Percentiles rank a stretch among this genome's conserved stretches.
Conservation (phyloP, 2,888 invertebrate genomes). For the Chaetogeoica ovagalla region DNA sequence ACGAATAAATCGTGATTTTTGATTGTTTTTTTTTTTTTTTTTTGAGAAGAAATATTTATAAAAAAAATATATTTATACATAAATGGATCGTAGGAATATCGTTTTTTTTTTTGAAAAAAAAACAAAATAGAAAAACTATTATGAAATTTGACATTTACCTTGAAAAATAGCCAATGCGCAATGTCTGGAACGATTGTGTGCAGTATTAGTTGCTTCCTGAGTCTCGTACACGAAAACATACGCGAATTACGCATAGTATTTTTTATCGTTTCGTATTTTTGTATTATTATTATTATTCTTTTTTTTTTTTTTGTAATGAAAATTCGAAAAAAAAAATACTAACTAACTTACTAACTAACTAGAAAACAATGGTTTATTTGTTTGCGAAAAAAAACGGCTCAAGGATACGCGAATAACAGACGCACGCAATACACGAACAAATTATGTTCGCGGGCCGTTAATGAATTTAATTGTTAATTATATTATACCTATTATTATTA, state of each 20-base stretch:
- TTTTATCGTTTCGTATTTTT: conserved; percentile 29
- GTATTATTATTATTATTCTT: background rate
- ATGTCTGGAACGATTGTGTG: conserved; percentile 46
- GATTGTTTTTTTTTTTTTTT: too few species aligned
- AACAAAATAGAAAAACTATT: background rate
- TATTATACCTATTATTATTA: background rate
- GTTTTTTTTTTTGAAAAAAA: too few species aligned
- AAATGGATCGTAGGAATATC: too few species aligned
- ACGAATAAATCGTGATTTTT: background rate
- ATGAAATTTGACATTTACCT: conserved; percentile 50
- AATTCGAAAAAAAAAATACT: conserved; percentile 20
- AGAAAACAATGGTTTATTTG: conserved; percentile 45
- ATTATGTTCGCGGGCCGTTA: conserved; percentile 43
- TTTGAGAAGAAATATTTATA: too few species aligned
- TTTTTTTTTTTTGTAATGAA: conserved; percentile 27
- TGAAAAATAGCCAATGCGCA: conserved; percentile 36
- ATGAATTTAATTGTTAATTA: conserved; percentile 51
- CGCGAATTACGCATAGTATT: background rate
- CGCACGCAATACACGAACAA: conserved; percentile 25
- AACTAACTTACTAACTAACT: background rate
- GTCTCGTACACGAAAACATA: conserved; percentile 25
- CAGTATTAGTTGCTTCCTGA: conserved; percentile 40
- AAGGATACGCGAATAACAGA: conserved; percentile 15
- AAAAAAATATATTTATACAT: background rate
- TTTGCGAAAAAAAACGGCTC: conserved; percentile 35